phyloP scores from a whole-genome alignment of 2,797 vertebrate species.

The Anas acuta region DNA sequence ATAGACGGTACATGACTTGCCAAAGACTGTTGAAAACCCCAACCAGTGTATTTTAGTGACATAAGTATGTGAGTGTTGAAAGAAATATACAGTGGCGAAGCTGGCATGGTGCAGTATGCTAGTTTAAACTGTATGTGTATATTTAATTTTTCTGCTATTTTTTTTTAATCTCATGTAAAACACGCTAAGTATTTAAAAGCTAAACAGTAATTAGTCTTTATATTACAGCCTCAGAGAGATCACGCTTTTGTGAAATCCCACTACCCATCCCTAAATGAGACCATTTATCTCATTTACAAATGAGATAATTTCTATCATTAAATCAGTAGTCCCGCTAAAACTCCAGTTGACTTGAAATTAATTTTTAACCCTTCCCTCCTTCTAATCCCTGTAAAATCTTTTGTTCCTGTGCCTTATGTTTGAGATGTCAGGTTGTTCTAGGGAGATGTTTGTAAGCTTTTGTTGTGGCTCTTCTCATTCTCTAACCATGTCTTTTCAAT shows the following conservation, averaged over 20 bases:
- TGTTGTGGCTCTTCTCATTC: background rate
- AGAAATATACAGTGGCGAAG: background rate
- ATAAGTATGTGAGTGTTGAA: background rate
- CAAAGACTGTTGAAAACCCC: background rate
- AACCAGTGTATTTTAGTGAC: background rate
- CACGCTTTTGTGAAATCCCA: background rate
- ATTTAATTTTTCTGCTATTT: background rate
- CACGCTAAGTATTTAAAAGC: background rate
- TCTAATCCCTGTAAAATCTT: background rate
- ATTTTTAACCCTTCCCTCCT: background rate
- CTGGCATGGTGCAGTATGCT: background rate
- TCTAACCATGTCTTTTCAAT: background rate
- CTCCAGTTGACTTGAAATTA: background rate
- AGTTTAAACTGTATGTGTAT: background rate
- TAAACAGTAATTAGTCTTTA: background rate
- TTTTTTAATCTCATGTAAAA: background rate
- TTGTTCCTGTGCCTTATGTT: background rate
- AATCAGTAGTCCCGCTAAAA: background rate
- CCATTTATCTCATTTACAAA: background rate
- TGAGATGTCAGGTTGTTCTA: background rate
- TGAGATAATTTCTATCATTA: background rate
- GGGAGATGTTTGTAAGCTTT: background rate
- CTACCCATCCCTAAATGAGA: background rate
- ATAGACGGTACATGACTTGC: background rate
- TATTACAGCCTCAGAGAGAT: background rate